These are phyloP conservation scores for Acanthornis magna DNA, from an alignment of 2,797 vertebrate species.

Conservation along the genomic window DNA sequence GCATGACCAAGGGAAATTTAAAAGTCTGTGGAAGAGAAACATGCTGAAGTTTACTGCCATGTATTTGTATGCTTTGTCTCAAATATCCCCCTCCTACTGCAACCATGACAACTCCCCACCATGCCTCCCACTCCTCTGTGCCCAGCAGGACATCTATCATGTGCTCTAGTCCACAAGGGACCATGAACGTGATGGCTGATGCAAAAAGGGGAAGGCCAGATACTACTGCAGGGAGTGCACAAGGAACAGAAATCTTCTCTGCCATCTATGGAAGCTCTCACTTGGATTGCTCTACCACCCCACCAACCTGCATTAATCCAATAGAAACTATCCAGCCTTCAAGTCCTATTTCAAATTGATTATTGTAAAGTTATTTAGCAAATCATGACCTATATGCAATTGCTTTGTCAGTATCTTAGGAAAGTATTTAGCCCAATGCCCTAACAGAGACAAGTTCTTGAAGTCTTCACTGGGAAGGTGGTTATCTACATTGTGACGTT, in stretches of 20 bases:
- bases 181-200: fast-evolving
- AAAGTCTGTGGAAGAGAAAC: neutral
- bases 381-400: neutral
- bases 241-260: neutral
- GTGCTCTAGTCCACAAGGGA: neutral
- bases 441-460: neutral
- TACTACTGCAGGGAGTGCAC: neutral
- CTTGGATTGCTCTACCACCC: neutral
- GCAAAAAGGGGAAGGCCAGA: neutral
- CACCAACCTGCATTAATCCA: neutral
- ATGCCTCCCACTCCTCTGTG: neutral
- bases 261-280: neutral
- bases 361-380: neutral
- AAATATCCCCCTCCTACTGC: neutral
- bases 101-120: neutral
- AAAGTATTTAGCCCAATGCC: neutral
- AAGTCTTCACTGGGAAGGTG: neutral
- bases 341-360: neutral
- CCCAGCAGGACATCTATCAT: neutral
- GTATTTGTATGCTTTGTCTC: neutral
- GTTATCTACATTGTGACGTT: neutral
- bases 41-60: neutral
- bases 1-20: neutral
- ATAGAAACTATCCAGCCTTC: neutral
- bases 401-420: neutral